Evolutionary conservation across 2,113 vertebrate species (phyloP), one percentile per base, ranked within the genome.

Genomic region (Tenebrosternarchus preto): DNA sequence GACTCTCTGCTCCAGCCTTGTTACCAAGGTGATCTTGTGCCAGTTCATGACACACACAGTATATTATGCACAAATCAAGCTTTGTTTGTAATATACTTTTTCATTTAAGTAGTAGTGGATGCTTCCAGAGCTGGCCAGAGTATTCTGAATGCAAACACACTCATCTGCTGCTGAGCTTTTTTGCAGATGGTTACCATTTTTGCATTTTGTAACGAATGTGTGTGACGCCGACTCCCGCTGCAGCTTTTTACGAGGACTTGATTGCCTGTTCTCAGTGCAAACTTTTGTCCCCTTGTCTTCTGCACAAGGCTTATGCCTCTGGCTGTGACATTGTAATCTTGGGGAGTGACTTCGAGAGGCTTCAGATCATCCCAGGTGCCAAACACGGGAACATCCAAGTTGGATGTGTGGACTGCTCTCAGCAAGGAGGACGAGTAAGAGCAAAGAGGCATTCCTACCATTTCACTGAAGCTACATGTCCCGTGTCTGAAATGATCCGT

Each of bases 381-480:
- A 96, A 98, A 85, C 96, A 99, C 93, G 98, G 98, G 80, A 99
- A 99, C 88, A 93, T 99, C 88, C 97, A 97, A 91, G 96, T 99
- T 78, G 96, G 96, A 76, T 99, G 98, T 89, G 95, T 99, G 74
- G 95, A 97, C 89, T 98, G 97, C 88, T 99, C 98, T 57, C 87
- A 94, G 88, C 96, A 95, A 73, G 96, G 94, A 82, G 97, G 96
- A 69, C 97, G 96, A 95, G 98, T 99, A 94, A 68, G 93, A 92
- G 57, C 33, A 6, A 61, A 22, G 8, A 4, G 4, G 15, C 1
- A 16, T 20, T 66, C 17, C 43, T 77, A 50, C 43, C 39, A 43
- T 43, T 43, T 43, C 11, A 1, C 39, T 5, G 39, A 43, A 43
- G 39, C 39, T 43, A 43, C 6, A 43, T 43, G 39, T 9, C 39